phyloP scores from a whole-genome alignment of 2,113 vertebrate species.

The Gymnarchus niloticus region DNA sequence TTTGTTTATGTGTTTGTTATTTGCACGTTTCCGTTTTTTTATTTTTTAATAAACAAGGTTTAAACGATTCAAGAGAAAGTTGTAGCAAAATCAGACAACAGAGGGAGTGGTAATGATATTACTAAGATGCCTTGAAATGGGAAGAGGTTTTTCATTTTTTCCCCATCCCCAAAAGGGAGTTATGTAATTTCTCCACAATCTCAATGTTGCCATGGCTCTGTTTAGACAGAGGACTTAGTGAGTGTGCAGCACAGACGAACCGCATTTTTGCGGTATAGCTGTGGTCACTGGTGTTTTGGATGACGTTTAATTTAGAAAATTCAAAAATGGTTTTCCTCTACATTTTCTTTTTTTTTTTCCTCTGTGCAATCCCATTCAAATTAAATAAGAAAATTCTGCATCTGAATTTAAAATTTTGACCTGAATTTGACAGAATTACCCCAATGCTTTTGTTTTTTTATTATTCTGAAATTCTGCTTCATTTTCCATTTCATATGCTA shows the following conservation, averaged over 20 bases:
- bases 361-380: background rate
- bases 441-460: background rate
- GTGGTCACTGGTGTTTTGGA: background rate
- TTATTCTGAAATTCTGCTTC: background rate
- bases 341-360: too few species aligned
- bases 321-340: too few species aligned
- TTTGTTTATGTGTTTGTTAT: conserved; percentile 20
- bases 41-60: conserved; percentile 18
- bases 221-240: background rate
- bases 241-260: background rate
- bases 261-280: background rate
- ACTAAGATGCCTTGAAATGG: background rate
- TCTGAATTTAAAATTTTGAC: background rate
- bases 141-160: conserved; percentile 2
- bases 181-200: background rate
- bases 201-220: background rate
- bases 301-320: too few species aligned
- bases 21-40: conserved; percentile 22
- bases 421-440: background rate
- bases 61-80: conserved; percentile 51
- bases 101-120: background rate
- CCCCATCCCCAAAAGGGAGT: background rate
- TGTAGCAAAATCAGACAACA: conserved; percentile 58
- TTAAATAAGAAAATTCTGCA: background rate
- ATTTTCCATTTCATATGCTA: background rate